These are phyloP conservation scores for Dryadula phaetusa DNA, from an alignment of 2,888 invertebrate genomes.

Conservation along the genomic window DNA sequence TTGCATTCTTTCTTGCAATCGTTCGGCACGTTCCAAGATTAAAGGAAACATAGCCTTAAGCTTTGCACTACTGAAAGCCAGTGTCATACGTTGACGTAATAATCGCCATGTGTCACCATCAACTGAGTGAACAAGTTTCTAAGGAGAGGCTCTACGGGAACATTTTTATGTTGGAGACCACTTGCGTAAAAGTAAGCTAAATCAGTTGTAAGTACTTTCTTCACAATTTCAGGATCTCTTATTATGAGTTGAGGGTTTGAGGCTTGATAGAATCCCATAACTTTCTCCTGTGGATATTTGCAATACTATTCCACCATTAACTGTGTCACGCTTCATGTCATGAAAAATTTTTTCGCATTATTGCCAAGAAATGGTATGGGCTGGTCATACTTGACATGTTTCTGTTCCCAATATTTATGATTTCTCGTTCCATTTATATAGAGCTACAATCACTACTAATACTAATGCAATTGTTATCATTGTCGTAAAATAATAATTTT, in stretches of 20 bases:
- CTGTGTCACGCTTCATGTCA: background rate
- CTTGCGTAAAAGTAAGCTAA: conserved; percentile 61
- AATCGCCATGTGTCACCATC: conserved; percentile 66
- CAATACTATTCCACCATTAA: conserved; percentile 15
- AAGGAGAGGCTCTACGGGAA: conserved; percentile 58
- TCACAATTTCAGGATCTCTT: conserved; percentile 62
- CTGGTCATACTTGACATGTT: conserved; percentile 59
- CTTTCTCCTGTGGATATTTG: conserved; percentile 37
- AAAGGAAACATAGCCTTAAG: conserved; percentile 66
- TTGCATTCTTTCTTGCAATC: conserved; percentile 53
- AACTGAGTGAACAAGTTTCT: conserved; percentile 63
- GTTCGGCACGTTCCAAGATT: conserved; percentile 62
- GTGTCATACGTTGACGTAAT: conserved; percentile 65
- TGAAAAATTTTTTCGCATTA: conserved; percentile 48
- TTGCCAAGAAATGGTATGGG: conserved; percentile 63
- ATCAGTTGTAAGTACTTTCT: conserved; percentile 59
- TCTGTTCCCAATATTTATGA: conserved; percentile 59
- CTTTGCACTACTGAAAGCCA: conserved; percentile 64
- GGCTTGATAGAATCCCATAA: conserved; percentile 62
- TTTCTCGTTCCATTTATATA: conserved; percentile 42
- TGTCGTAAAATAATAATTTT: background rate
- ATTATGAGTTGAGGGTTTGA: conserved; percentile 59
- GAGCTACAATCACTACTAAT: background rate
- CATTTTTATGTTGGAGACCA: conserved; percentile 55
- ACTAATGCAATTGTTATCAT: conserved; percentile 15